Conservation (phyloP, 2,888 invertebrate species). For the Drosophila multiciliata region DNA sequence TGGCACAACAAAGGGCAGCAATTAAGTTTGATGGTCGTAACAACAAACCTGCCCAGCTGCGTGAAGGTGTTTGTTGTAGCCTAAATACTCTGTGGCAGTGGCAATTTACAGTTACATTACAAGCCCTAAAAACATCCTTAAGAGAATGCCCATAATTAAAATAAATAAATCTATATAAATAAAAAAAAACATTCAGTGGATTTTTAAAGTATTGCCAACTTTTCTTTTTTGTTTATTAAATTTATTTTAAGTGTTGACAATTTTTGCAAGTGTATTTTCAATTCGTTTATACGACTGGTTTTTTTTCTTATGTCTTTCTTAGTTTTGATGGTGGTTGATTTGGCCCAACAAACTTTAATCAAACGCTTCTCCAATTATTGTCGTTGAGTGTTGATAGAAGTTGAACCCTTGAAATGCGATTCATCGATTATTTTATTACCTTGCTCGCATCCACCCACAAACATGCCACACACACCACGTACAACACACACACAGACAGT, state of each 20-base stretch:
- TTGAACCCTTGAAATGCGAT: conserved; percentile 36
- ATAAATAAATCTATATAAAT: background rate
- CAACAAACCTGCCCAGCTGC: conserved; percentile 33
- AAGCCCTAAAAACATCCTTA: background rate
- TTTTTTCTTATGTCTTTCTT: conserved; percentile 5
- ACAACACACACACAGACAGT: conserved; percentile 5
- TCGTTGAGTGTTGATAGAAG: conserved; percentile 41
- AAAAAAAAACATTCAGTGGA: rapidly evolving
- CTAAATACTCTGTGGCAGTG: conserved; percentile 16
- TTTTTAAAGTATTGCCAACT: background rate
- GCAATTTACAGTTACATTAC: background rate
- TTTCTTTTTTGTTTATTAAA: background rate
- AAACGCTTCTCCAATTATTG: conserved; percentile 44
- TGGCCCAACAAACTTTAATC: conserved; percentile 40
- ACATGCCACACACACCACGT: conserved; percentile 13
- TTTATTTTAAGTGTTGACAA: background rate
- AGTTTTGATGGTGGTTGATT: conserved; percentile 44
- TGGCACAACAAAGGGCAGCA: conserved; percentile 74
- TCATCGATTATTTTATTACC: conserved; percentile 71
- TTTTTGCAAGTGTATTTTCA: conserved; percentile 18
- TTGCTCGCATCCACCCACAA: conserved; percentile 45
- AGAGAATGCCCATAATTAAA: background rate
- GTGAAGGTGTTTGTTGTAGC: conserved; percentile 31
- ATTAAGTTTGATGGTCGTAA: conserved; percentile 66
- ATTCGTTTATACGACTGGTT: background rate